Conservation (phyloP, 2,797 vertebrate genomes). For the Fringilla coelebs region DNA sequence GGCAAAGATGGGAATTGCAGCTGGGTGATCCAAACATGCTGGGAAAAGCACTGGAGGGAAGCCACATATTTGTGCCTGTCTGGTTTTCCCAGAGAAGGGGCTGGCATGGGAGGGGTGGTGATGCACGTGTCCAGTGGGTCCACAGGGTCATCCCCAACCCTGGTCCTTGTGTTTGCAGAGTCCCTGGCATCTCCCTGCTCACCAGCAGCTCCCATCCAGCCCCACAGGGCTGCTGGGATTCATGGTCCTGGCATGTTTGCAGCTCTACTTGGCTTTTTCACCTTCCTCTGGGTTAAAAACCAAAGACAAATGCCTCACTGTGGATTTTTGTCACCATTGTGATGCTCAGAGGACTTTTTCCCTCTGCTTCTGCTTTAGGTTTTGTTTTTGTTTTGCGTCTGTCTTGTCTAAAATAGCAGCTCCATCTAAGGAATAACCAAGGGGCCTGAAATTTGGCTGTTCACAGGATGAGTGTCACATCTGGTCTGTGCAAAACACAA, state of each 20-base stretch:
- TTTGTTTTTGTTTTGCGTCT: neutral
- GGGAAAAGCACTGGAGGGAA: neutral
- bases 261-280: neutral
- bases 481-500: slow-evolving; percentile 46
- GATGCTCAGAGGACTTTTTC: neutral
- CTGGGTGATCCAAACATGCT: accelerated
- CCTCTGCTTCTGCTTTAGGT: neutral
- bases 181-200: neutral
- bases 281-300: neutral
- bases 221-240: neutral
- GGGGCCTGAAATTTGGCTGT: neutral
- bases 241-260: accelerated
- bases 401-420: slow-evolving; percentile 47
- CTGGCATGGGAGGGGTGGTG: neutral
- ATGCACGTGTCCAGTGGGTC: neutral
- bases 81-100: neutral
- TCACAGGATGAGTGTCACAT: slow-evolving; percentile 26
- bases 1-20: neutral
- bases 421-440: slow-evolving; percentile 31
- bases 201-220: neutral
- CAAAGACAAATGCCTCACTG: neutral
- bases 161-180: accelerated
- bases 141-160: accelerated
- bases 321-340: neutral
- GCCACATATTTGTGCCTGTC: accelerated